These are phyloP conservation scores for Sebastes cheni DNA, from an alignment of 2,797 vertebrate genomes.

Conservation along the genomic window DNA sequence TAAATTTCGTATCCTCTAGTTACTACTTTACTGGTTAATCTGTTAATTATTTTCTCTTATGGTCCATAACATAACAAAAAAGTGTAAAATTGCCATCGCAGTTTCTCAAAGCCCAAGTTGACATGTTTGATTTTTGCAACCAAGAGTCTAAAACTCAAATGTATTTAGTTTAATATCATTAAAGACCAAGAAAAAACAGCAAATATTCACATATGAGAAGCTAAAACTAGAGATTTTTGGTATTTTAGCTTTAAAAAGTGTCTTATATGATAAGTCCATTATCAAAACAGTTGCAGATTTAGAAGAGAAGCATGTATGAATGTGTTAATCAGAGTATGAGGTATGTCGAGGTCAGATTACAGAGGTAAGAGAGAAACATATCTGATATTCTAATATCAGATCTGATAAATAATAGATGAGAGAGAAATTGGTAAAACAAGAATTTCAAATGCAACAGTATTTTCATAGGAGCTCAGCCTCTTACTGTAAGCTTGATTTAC, in stretches of 20 bases:
- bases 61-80: not conserved
- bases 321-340: not conserved
- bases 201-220: not conserved
- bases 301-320: not conserved
- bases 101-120: not conserved
- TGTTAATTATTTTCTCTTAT: not conserved
- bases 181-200: not conserved
- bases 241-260: not conserved
- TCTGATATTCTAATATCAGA: not conserved
- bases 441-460: not conserved
- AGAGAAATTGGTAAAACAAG: not conserved
- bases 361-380: not conserved
- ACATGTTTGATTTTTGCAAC: not conserved
- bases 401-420: not conserved
- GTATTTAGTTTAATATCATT: not conserved
- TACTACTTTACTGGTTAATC: not conserved
- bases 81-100: fast-evolving
- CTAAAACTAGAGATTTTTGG: not conserved
- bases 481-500: too few species aligned
- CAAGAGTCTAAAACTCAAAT: not conserved
- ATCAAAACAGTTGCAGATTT: not conserved
- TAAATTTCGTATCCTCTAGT: not conserved
- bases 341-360: not conserved
- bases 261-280: fast-evolving
- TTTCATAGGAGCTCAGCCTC: not conserved